Percentiles rank a stretch among this genome's conserved stretches.
These are phyloP conservation scores for Pantherophis alleghaniensis DNA, from an alignment of 2,797 vertebrate species.

Conservation along the genomic window DNA sequence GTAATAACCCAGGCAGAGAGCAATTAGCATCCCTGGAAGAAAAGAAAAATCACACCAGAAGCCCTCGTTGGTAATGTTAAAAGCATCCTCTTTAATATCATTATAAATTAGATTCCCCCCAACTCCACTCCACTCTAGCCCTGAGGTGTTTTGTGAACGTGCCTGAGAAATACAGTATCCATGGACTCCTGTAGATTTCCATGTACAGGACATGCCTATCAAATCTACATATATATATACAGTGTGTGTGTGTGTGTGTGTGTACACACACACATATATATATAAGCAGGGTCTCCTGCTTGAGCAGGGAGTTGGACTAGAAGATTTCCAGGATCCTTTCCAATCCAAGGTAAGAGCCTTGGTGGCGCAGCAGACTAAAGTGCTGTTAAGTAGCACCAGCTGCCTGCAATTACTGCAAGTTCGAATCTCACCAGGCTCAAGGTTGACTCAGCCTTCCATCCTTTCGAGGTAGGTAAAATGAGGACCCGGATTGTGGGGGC, in stretches of 20 bases:
- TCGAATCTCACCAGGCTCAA: too few relatives aligned
- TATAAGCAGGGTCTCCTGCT: too few relatives aligned
- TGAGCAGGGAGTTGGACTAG: too few relatives aligned
- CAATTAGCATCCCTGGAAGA: slow-evolving; percentile 84
- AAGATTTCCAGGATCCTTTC: not conserved
- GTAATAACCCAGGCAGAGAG: slow-evolving; percentile 79
- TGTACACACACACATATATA: too few relatives aligned
- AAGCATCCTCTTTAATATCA: slow-evolving; percentile 31
- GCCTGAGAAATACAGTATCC: slow-evolving; percentile 13
- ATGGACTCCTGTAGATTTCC: not conserved
- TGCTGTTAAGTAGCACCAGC: too few relatives aligned
- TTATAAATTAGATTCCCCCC: not conserved
- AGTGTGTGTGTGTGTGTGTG: too few relatives aligned
- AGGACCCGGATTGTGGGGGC: too few relatives aligned
- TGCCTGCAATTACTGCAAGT: too few relatives aligned
- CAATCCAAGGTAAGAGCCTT: not conserved
- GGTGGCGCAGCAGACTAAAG: too few relatives aligned
- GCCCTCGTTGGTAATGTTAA: slow-evolving; percentile 57
- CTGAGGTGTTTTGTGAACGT: slow-evolving; percentile 68
- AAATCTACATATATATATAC: not conserved
- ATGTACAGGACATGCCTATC: not conserved
- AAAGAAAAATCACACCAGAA: slow-evolving; percentile 72
- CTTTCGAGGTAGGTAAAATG: too few relatives aligned
- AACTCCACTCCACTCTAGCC: slow-evolving; percentile 20
- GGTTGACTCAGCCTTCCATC: too few relatives aligned